Evolutionary conservation across 1,140 invertebrate genomes (phyloP).

Genomic region (Glomeris maerens): DNA sequence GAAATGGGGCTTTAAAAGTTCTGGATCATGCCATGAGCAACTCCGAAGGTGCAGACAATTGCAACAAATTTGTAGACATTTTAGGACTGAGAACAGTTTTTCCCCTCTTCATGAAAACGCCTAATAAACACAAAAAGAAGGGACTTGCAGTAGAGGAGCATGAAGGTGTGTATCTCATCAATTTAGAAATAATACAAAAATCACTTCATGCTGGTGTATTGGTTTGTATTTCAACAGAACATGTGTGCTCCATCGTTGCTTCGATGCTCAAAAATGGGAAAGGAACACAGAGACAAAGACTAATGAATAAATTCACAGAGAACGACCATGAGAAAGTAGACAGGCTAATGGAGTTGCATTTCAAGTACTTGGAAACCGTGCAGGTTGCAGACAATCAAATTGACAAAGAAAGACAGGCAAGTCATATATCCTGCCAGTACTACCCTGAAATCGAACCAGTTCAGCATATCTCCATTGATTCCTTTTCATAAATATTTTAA

Average conservation of each 20-base stretch:
- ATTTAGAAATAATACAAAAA: not conserved
- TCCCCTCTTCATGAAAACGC: slow-evolving; percentile 98
- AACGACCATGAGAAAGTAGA: slow-evolving; percentile 99
- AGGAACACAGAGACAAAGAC: slow-evolving; percentile 70
- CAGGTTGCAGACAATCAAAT: slow-evolving; percentile 65
- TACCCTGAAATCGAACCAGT: no score
- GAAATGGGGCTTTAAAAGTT: slow-evolving; percentile 92
- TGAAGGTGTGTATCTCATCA: slow-evolving; percentile 47
- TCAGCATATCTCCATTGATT: no score
- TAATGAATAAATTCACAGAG: slow-evolving; percentile 92
- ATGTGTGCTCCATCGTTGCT: slow-evolving; percentile 85
- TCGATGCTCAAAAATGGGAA: slow-evolving; percentile 85
- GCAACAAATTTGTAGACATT: slow-evolving; percentile 98
- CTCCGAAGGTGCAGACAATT: slow-evolving; percentile 82
- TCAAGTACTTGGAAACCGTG: slow-evolving; percentile 92
- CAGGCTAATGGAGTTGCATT: slow-evolving; percentile 85
- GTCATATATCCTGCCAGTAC: slow-evolving; percentile 7
- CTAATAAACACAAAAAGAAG: slow-evolving; percentile 67
- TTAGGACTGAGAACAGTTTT: slow-evolving; percentile 90
- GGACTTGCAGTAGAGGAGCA: slow-evolving; percentile 76
- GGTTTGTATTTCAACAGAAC: slow-evolving; percentile 47
- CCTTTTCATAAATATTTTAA: no score
- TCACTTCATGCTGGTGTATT: not conserved
- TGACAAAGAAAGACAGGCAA: slow-evolving; percentile 38
- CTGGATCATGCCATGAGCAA: slow-evolving; percentile 91